A percentile compares a stretch with the other conserved stretches of the same genome.
phyloP scores from a whole-genome alignment of 2,797 vertebrate species.

The Tokudaia tokunoshimensis region DNA sequence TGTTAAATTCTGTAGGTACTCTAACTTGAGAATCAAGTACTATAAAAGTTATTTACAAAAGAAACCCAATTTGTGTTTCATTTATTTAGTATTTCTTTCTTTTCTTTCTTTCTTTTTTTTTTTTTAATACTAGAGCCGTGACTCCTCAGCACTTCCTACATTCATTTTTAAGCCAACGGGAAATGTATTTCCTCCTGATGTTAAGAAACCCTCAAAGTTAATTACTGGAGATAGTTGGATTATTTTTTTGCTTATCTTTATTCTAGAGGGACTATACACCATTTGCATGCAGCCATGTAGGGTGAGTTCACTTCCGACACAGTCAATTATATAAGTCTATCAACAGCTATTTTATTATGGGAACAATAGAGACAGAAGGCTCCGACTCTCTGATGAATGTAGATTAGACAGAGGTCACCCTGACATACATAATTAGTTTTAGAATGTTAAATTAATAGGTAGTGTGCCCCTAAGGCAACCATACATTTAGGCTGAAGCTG shows the following conservation, averaged over 20 bases:
- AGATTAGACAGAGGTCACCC: slow-evolving; percentile 90
- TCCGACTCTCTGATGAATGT: slow-evolving; percentile 88
- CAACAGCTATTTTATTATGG: slow-evolving; percentile 89
- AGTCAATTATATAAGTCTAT: slow-evolving; percentile 89
- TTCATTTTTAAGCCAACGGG: slow-evolving; percentile 73
- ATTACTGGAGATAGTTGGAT: slow-evolving; percentile 87
- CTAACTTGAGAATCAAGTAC: not conserved
- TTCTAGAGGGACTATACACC: slow-evolving; percentile 83
- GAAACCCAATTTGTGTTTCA: not conserved
- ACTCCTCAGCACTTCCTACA: slow-evolving; percentile 54
- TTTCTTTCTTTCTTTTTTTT: slow-evolving; percentile 19
- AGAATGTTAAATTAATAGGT: slow-evolving; percentile 90
- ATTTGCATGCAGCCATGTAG: slow-evolving; percentile 84
- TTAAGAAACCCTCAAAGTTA: slow-evolving; percentile 86
- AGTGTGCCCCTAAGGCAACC: slow-evolving; percentile 86
- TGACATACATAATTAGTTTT: slow-evolving; percentile 91
- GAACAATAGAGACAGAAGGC: slow-evolving; percentile 88
- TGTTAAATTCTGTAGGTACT: not conserved
- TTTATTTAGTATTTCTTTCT: slow-evolving; percentile 34
- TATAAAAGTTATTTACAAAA: not conserved
- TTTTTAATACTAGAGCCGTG: slow-evolving; percentile 58
- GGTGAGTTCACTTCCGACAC: slow-evolving; percentile 85
- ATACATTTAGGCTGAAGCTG: slow-evolving; percentile 85
- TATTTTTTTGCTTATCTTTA: slow-evolving; percentile 88
- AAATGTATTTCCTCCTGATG: slow-evolving; percentile 78